phyloP scores from a whole-genome alignment of 1,140 invertebrate genomes.

The Melipona quadrifasciata region DNA sequence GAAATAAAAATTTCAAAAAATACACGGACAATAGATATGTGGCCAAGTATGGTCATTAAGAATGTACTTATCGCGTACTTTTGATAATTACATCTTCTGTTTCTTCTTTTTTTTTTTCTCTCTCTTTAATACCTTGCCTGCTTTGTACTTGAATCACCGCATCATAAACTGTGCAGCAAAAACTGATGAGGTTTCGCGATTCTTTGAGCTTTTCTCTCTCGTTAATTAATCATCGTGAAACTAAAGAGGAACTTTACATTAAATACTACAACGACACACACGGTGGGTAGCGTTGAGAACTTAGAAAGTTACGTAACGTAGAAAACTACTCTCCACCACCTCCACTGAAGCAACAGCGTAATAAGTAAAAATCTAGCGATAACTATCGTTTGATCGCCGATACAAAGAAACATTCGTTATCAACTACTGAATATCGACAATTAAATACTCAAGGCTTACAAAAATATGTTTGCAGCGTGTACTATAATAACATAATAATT shows the following conservation, averaged over 20 bases:
- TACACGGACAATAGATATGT: slow-evolving; percentile 52
- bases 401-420: neutral
- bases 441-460: neutral
- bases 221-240: neutral
- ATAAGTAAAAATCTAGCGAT: neutral
- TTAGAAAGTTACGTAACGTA: neutral
- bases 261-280: neutral
- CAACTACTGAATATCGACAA: neutral
- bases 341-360: neutral
- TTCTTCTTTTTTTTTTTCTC: too few relatives aligned
- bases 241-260: neutral
- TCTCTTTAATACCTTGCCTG: slow-evolving; percentile 22
- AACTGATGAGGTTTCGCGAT: slow-evolving; percentile 23
- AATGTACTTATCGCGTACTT: slow-evolving; percentile 8
- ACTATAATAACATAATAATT: neutral
- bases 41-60: slow-evolving; percentile 36
- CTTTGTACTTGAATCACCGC: slow-evolving; percentile 60
- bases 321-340: neutral
- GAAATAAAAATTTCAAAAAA: slow-evolving; percentile 48
- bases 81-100: neutral
- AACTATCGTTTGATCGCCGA: neutral
- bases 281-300: neutral
- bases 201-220: neutral
- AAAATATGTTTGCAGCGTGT: neutral
- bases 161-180: neutral